Conservation (phyloP, 1,140 invertebrate genomes). For the Phymorhynchus buccinoides region DNA sequence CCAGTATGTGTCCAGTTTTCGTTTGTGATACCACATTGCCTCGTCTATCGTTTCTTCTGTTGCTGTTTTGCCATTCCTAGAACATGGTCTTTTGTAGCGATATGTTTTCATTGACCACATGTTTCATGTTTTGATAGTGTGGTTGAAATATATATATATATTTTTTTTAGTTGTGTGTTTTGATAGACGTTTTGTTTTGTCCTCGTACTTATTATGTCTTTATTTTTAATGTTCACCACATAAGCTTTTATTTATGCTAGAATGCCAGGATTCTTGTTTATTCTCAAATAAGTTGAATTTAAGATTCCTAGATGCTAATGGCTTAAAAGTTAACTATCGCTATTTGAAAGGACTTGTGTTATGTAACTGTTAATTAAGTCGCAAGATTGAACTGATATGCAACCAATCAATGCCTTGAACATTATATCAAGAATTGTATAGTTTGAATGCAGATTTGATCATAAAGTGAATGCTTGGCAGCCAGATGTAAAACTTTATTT, state of each 20-base stretch:
- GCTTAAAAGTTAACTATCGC: too few species aligned
- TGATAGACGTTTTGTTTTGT: too few species aligned
- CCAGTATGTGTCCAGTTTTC: background rate
- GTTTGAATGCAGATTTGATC: too few species aligned
- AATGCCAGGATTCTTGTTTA: background rate
- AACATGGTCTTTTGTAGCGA: background rate
- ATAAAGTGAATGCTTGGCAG: too few species aligned
- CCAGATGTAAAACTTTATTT: too few species aligned
- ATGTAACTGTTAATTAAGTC: background rate
- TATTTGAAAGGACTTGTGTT: too few species aligned
- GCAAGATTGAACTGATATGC: too few species aligned
- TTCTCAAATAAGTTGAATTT: background rate
- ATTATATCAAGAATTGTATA: too few species aligned
- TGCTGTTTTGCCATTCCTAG: background rate
- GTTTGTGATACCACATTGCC: background rate
- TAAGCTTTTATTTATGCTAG: background rate
- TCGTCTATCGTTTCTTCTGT: background rate
- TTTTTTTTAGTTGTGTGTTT: too few species aligned
- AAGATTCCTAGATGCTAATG: background rate
- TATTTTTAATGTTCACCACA: background rate
- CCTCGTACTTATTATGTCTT: background rate
- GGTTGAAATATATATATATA: too few species aligned
- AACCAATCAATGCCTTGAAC: too few species aligned
- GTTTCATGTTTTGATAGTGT: background rate
- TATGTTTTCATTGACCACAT: background rate